Base-by-base conservation (phyloP, 1,140 invertebrate genomes). In the Macrosteles quadrilineatus region DNA sequence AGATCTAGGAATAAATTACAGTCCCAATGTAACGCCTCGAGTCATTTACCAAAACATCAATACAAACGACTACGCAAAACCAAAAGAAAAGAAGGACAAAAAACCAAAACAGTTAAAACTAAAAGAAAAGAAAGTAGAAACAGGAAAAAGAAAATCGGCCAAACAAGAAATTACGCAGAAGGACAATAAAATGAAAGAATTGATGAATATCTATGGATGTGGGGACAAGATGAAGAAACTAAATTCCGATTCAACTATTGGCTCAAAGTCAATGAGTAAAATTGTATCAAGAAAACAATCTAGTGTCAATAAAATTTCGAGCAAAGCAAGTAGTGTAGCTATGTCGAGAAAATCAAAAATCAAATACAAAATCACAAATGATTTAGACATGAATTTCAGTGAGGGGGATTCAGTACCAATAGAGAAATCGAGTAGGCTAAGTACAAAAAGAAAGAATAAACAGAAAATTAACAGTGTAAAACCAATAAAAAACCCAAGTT, bases 171-270 rank as follows among this genome's bases (percentile, higher is more conserved):
- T 50, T 6, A n/a, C 3, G n/a, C 3, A 50, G 4, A 4, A 50
- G n/a, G 47, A 50, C 6, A 50, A 11, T 3, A n/a, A n/a, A n/a
- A 50, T 50, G 47, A 50, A 19, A 50, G 47, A 50, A n/a, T 23
- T 50, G 47, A 50, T 50, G 47, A 50, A 50, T 50, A 50, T 50
- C n/a, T 50, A 50, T 50, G 47, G 47, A 50, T 50, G 47, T 50
- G 17, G 17, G 4, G 21, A 50, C n/a, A 50, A n/a, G 47, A 23
- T 50, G 17, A 19, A 19, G 21, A 50, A 50, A 50, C 47, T 23
- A 19, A n/a, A 50, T 11, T 50, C 47, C 3, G 21, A 50, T 19
- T 50, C 47, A 50, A 50, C 47, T 19, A 6, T 50, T 19, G 21
- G 21, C 47, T 36, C 32, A 4, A 36, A 36, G 32, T 50, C 47